Evolutionary conservation across 2,888 invertebrate species (phyloP), one percentile per base, ranked within the genome.

Genomic region (Hypomecis atomaria): DNA sequence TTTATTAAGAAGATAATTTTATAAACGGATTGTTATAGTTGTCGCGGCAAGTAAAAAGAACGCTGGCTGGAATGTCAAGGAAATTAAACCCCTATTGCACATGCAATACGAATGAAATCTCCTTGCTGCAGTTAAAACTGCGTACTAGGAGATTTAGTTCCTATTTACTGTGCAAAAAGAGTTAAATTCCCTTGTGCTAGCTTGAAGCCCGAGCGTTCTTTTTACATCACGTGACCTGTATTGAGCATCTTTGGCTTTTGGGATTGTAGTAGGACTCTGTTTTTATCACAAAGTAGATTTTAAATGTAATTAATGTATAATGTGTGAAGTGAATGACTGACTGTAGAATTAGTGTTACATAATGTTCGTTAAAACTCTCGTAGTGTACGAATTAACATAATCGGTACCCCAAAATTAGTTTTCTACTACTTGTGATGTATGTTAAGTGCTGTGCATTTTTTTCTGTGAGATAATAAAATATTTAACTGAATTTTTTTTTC

Each of bases 391-490:
- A 70, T 71, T 73, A 59, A 60, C 65, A 58, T 71, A 72, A 62
- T 57, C 54, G 38, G 54, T 57, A 62, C 58, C 71, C 65, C 71
- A 64, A 74, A 66, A 71, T 70, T 77, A 74, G 73, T 78, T 73
- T 80, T 80, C 72, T 78, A 78, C 67, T 78, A 77, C 66, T 78
- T 73, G 72, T 77, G 72, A 77, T 78, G 77, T 78, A 66, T 73
- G 74, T 71, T 71, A 62, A 79, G 74, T 78, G 78, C 75, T 79
- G 79, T 79, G 80, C 73, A 75, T 71, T 69, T 77, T 78, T 74
- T 70, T 63, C 70, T 77, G 75, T 79, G 70, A 75, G 73, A 76
- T 78, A 79, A 71, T 78, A 79, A 71, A 78, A 74, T 76, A 76
- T 76, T 70, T 67, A 71, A 70, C 13, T 59, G 33, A 6, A 45